Evolutionary conservation across 2,797 vertebrate species (phyloP), one percentile per base, ranked within the genome.

Genomic region (Poecilia picta): DNA sequence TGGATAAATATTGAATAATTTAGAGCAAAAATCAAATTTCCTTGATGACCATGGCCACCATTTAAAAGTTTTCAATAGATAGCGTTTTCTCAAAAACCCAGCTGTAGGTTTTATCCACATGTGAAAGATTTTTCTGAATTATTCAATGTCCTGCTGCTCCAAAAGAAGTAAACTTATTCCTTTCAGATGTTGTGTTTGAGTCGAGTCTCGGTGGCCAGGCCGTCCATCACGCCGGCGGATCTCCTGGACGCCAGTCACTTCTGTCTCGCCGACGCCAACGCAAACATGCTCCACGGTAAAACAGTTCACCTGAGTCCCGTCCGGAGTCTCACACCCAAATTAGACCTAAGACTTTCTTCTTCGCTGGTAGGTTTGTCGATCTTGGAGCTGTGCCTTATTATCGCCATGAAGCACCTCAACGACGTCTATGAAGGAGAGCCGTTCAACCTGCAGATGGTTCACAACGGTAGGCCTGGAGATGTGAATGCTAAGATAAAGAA

Each of bases 391-490:
- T 99, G 98, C 87, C 95, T 99, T 28, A 93, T 99, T 82, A 99
- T 99, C 73, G 97, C 98, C 83, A 99, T 99, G 97, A 99, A 99
- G 85, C 98, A 99, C 93, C 93, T 99, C 79, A 98, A 97, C 15
- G 98, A 99, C 25, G 94, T 97, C 78, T 99, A 99, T 1, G 97
- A 97, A 36, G 98, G 97, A 64, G 98, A 99, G 66, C 98, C 98
- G 0, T 99, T 99, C 92, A 99, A 99, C 91, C 97, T 99, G 87
- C 98, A 99, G 82, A 99, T 99, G 98, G 97, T 99, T 75, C 97
- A 99, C 94, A 99, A 99, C 0, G 98, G 98, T 99, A 88, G 3
- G 3, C 2, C 1, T 36, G 49, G 28, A 74, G 41, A 62, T 5
- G 5, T 15, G 13, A 43, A 53, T 25, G 51, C 51, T 25, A 8